phyloP scores from a whole-genome alignment of 1,140 invertebrate genomes.

The Zaprionus capensis region DNA sequence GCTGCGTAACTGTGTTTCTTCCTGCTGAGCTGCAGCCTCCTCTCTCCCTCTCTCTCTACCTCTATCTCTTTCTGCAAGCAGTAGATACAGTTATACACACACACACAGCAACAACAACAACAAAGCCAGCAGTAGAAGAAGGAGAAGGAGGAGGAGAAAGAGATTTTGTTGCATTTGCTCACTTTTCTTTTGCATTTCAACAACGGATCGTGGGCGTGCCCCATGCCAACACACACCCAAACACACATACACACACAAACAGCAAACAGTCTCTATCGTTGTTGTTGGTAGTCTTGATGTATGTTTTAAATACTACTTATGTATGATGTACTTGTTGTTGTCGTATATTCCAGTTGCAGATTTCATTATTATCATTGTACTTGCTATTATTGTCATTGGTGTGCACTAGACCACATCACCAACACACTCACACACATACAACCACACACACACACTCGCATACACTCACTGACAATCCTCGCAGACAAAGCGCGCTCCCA shows the following conservation, averaged over 20 bases:
- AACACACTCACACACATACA: conserved; percentile 42
- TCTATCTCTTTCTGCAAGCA: conserved; percentile 35
- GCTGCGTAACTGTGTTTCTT: conserved; percentile 60
- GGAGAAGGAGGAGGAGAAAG: background rate
- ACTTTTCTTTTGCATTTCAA: conserved; percentile 48
- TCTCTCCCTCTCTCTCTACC: conserved; percentile 27
- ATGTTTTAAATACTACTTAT: conserved; percentile 58
- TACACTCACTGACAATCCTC: conserved; percentile 25
- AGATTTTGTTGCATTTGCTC: conserved; percentile 51
- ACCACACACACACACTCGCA: conserved; percentile 26
- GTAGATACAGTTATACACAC: conserved; percentile 28
- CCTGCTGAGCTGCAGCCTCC: conserved; percentile 44
- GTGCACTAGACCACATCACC: conserved; percentile 66
- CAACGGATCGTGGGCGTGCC: conserved; percentile 24
- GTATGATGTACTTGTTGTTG: conserved; percentile 70
- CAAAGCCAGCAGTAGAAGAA: background rate
- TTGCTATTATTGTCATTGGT: conserved; percentile 75
- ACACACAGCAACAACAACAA: conserved; percentile 31
- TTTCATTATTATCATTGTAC: conserved; percentile 45
- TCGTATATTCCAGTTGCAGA: conserved; percentile 66
- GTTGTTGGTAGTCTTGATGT: conserved; percentile 70
- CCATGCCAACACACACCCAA: conserved; percentile 21
- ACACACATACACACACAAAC: conserved; percentile 15
- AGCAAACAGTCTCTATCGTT: conserved; percentile 37
- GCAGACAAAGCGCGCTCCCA: conserved; percentile 43